Evolutionary conservation across 2,113 vertebrate genomes (phyloP), one percentile per base, ranked within the genome.

Genomic region (Perccottus glenii): DNA sequence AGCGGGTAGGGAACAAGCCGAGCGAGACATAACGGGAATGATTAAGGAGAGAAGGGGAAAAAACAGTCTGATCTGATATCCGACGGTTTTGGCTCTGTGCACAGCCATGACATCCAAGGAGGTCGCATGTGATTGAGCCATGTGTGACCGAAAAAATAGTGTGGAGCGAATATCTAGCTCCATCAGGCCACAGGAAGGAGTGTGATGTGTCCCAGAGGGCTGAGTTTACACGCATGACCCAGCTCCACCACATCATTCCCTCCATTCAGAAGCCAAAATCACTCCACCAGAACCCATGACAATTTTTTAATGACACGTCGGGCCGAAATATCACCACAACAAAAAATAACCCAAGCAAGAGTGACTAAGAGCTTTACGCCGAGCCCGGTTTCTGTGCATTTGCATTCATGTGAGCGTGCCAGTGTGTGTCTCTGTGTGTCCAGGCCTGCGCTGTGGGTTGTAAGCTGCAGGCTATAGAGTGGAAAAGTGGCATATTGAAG

Each of bases 401-500:
- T 62, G 72, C 63, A 51, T 86, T 77, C 60, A 62, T 79, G 68
- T 15, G 43, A 64, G 66, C 27, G 3, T 19, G 16, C 60, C 14
- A 33, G 63, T 57, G 46, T 76, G n/a, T 69, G 10, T 19, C 19
- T 38, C 27, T 14, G 60, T 76, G 79, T 59, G 77, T 82, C 73
- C n/a, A 51, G 78, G 75, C 56, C 19, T 68, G 74, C 50, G 74
- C 80, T 79, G 65, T 59, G 53, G 52, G 64, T 77, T 84, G 78
- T 78, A 79, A 81, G 78, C 86, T 79, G 85, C 73, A 47, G 77
- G 85, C 80, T 75, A 81, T 60, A 81, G 80, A 89, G 80, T 74
- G 75, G 82, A 83, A 87, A 87, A 88, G 85, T 84, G 86, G 81
- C 82, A 88, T 86, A 84, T 88, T 89, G 82, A 86, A 88, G 67